These are phyloP conservation scores for Sorex araneus DNA, from an alignment of 2,113 vertebrate genomes.

Conservation along the genomic window DNA sequence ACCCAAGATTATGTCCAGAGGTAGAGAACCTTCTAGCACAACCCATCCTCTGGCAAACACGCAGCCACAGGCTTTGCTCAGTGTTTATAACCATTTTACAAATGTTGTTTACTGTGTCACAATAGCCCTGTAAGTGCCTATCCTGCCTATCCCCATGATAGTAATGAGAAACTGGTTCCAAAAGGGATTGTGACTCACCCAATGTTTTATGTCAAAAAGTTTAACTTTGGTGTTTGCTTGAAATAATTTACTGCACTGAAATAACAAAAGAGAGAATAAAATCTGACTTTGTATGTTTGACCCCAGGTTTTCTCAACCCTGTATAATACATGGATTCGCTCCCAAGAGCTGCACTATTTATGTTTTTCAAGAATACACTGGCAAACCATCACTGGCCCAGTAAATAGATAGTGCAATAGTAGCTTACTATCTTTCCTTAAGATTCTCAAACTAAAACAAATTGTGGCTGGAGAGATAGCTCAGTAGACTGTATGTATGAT, in stretches of 20 bases:
- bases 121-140: not conserved
- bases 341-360: conserved; percentile 1
- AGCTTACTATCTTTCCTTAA: no score
- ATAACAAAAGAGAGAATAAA: not conserved
- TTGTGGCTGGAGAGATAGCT: no score
- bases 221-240: not conserved
- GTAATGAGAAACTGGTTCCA: conserved; percentile 23
- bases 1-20: not conserved
- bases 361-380: not conserved
- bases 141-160: not conserved
- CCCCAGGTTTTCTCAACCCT: conserved; percentile 42
- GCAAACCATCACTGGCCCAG: not conserved
- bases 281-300: not conserved
- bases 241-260: not conserved
- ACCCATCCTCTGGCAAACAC: not conserved
- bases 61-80: not conserved
- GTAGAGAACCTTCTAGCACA: not conserved
- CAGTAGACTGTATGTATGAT: no score
- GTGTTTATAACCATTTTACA: not conserved
- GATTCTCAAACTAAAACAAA: no score
- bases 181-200: conserved; percentile 13
- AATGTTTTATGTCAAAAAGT: not conserved
- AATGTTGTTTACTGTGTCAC: not conserved
- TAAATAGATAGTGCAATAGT: no score
- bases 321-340: conserved; percentile 21